A percentile compares a stretch with the other conserved stretches of the same genome.
Evolutionary conservation across 2,888 invertebrate species (phyloP).

Genomic region (Synanthedon andrenaeformis): DNA sequence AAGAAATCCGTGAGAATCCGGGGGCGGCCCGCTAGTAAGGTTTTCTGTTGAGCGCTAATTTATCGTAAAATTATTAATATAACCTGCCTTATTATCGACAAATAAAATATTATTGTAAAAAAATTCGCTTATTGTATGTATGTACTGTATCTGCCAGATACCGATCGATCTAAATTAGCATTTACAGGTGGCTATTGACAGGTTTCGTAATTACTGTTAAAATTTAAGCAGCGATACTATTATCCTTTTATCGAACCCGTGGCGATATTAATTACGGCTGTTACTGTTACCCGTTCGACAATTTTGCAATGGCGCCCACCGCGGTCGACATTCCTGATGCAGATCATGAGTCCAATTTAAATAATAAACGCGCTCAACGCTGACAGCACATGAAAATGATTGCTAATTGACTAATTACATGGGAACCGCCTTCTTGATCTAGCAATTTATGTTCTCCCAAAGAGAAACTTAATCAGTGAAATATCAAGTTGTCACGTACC

Average conservation of each 20-base stretch:
- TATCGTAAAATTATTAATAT: no score
- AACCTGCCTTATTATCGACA: no score
- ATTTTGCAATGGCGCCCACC: conserved; percentile 11
- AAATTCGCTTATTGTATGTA: no score
- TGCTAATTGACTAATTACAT: background rate
- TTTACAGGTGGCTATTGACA: background rate
- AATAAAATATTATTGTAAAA: no score
- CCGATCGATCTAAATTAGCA: background rate
- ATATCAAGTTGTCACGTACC: no score
- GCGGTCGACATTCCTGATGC: conserved; percentile 9
- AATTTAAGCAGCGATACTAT: conserved; percentile 2
- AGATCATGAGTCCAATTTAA: conserved; percentile 6
- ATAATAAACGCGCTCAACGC: conserved; percentile 1
- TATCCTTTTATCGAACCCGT: conserved; percentile 6
- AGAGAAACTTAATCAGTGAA: no score
- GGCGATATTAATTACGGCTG: background rate
- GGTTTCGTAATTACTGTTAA: conserved; percentile 2
- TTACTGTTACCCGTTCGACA: background rate
- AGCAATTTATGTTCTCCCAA: background rate
- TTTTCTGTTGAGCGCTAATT: no score
- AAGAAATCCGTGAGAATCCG: no score
- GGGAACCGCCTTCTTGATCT: background rate
- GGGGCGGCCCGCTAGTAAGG: no score
- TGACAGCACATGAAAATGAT: background rate
- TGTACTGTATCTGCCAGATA: background rate